These are phyloP conservation scores for Cataglyphis hispanica DNA, from an alignment of 1,140 invertebrate species.

Conservation along the genomic window DNA sequence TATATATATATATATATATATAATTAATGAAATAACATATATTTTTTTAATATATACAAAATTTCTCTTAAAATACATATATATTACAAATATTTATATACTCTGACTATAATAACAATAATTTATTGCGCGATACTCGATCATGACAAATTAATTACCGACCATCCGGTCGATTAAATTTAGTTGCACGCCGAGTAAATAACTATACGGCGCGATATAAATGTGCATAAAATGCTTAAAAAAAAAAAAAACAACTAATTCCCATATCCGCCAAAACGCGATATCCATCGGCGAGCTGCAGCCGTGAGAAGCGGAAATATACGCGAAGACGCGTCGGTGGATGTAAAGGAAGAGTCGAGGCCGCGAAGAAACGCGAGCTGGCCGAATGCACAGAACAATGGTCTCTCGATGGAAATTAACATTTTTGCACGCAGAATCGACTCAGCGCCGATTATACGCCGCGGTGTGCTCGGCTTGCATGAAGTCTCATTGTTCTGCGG, in stretches of 20 bases:
- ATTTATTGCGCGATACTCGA: constrained; percentile 52
- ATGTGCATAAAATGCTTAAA: constrained; percentile 53
- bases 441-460: constrained; percentile 57
- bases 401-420: constrained; percentile 70
- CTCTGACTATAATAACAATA: constrained; percentile 12
- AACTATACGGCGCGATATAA: constrained; percentile 19
- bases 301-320: constrained; percentile 79
- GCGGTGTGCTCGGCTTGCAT: constrained; percentile 68
- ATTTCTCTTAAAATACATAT: not conserved
- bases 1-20: not conserved
- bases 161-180: constrained; percentile 50
- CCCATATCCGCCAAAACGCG: constrained; percentile 21
- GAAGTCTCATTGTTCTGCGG: constrained; percentile 81
- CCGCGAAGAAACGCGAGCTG: not conserved
- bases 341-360: constrained; percentile 58
- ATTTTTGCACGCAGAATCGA: constrained; percentile 72
- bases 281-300: constrained; percentile 64
- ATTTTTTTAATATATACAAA: not conserved
- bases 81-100: not conserved
- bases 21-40: not conserved
- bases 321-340: constrained; percentile 63
- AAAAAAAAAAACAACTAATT: constrained; percentile 64
- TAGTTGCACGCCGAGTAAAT: constrained; percentile 30
- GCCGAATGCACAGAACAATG: constrained; percentile 72
- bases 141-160: constrained; percentile 69